Percentiles rank a stretch among this genome's conserved stretches.
Evolutionary conservation across 2,888 invertebrate species (phyloP).

Genomic region (Eurytoma adleriae): DNA sequence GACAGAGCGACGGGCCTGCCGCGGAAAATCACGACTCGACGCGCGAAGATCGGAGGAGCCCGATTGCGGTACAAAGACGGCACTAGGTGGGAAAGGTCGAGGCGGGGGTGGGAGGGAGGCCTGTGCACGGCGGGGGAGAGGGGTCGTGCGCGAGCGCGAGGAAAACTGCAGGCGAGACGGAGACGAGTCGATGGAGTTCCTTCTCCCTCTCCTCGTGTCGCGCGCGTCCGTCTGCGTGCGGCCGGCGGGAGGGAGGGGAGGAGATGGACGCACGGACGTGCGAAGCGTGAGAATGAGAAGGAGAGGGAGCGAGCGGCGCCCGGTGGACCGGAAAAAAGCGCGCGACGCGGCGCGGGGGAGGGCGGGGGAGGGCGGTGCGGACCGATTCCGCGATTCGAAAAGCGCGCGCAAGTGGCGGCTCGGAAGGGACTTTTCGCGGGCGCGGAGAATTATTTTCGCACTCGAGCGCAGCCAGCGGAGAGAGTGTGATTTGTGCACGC

Average conservation of each 20-base stretch:
- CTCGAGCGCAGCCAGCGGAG: background rate
- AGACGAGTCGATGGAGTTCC: slow-evolving; percentile 47
- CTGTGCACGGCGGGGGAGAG: background rate
- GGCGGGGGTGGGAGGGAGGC: slow-evolving; percentile 1
- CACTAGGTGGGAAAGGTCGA: slow-evolving; percentile 33
- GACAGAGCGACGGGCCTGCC: too few relatives aligned
- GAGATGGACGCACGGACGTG: slow-evolving; percentile 43
- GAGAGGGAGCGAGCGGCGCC: slow-evolving; percentile 26
- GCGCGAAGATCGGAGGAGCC: background rate
- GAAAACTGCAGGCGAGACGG: slow-evolving; percentile 52
- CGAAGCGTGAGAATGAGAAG: slow-evolving; percentile 49
- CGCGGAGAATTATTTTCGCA: slow-evolving; percentile 33
- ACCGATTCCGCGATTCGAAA: slow-evolving; percentile 36
- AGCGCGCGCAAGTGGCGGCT: background rate
- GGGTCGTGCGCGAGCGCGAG: slow-evolving; percentile 25
- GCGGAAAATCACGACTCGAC: background rate
- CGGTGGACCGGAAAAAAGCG: slow-evolving; percentile 50
- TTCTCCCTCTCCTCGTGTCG: slow-evolving; percentile 28
- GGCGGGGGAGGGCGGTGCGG: background rate
- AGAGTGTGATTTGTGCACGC: slow-evolving; percentile 7
- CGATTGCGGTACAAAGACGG: slow-evolving; percentile 28
- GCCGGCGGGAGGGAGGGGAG: background rate
- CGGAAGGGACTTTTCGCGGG: background rate
- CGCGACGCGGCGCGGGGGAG: slow-evolving; percentile 9
- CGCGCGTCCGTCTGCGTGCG: slow-evolving; percentile 32